phyloP scores from a whole-genome alignment of 2,888 invertebrate genomes.

The Cosmorhoe ocellata region DNA sequence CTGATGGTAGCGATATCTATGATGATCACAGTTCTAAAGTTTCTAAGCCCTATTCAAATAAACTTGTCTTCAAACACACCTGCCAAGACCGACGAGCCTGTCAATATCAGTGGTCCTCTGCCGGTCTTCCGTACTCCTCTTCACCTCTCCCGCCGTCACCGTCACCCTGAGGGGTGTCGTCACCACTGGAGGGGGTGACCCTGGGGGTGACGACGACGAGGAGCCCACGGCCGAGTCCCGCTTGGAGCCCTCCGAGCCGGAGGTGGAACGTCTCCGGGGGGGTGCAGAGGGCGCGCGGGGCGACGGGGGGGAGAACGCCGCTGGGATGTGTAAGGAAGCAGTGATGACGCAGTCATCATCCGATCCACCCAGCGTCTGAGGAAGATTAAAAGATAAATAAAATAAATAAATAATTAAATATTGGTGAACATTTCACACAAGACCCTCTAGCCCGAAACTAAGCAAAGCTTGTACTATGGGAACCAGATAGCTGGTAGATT shows the following conservation, averaged over 20 bases:
- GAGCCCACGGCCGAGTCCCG: constrained; percentile 84
- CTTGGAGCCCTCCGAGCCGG: constrained; percentile 63
- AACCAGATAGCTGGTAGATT: no score
- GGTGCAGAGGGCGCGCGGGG: constrained; percentile 51
- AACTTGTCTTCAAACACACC: constrained; percentile 46
- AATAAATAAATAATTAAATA: no score
- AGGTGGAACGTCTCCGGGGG: constrained; percentile 64
- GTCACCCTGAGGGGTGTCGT: constrained; percentile 73
- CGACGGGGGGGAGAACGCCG: constrained; percentile 65
- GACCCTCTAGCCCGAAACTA: no score
- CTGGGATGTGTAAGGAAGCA: constrained; percentile 91
- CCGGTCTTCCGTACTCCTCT: constrained; percentile 47
- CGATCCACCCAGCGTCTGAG: constrained; percentile 83
- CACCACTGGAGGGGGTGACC: constrained; percentile 44
- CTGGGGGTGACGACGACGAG: constrained; percentile 66
- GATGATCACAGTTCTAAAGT: no score
- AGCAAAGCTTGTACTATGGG: no score
- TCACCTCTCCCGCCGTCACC: constrained; percentile 83
- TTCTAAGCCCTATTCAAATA: no score
- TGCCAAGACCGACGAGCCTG: constrained; percentile 60
- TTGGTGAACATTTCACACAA: no score
- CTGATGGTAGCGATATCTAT: no score
- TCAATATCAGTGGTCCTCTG: constrained; percentile 58
- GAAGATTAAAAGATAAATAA: no score
- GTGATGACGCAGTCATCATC: constrained; percentile 87